A percentile compares a stretch with the other conserved stretches of the same genome.
These are phyloP conservation scores for Cotesia vestalis DNA, from an alignment of 1,140 invertebrate species.

Conservation along the genomic window DNA sequence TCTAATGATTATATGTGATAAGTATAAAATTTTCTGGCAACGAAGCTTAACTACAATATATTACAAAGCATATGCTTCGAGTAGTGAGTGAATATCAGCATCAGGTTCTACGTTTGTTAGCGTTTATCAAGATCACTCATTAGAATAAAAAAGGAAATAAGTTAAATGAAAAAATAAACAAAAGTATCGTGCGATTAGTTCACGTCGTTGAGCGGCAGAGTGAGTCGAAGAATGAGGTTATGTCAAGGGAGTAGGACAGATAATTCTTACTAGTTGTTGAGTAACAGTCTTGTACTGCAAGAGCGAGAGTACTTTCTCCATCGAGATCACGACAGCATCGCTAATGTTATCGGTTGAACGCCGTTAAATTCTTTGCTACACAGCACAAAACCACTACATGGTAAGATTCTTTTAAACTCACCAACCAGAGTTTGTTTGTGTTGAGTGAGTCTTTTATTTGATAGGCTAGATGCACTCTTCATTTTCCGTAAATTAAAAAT, in stretches of 20 bases:
- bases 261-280: conserved; percentile 21
- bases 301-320: conserved; percentile 40
- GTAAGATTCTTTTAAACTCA: no score
- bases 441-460: no score
- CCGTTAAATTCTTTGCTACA: no score
- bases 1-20: conserved; percentile 9
- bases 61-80: not conserved
- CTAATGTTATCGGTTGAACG: conserved; percentile 33
- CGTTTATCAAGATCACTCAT: conserved; percentile 30
- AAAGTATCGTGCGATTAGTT: conserved; percentile 16
- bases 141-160: not conserved
- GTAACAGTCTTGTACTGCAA: conserved; percentile 7
- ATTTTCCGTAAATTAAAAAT: not conserved
- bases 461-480: no score
- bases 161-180: conserved; percentile 20
- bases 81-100: not conserved
- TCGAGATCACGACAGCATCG: conserved; percentile 32
- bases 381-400: no score
- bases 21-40: conserved; percentile 26
- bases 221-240: conserved; percentile 9
- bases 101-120: conserved; percentile 1
- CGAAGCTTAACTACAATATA: no score
- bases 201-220: conserved; percentile 1
- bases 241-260: conserved; percentile 20
- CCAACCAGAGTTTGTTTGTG: no score